Base-by-base conservation (phyloP, 1,140 invertebrate genomes). In the Drosophila kohkoa region DNA sequence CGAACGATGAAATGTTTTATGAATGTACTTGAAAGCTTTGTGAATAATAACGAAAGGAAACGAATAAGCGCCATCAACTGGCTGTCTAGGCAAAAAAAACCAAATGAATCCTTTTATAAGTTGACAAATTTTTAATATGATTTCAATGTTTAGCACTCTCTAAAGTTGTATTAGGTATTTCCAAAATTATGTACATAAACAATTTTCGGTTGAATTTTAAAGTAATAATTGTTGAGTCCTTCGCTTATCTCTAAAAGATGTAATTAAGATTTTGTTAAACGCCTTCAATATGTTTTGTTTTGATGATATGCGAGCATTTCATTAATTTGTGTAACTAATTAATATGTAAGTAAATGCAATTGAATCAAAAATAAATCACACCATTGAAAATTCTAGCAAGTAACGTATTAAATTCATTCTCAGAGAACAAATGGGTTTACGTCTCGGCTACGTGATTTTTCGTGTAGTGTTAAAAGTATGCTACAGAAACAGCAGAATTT, bases 361-460 rank as follows among this genome's bases (percentile, higher is more conserved):
- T 87, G 28, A 88, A 87, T 87, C 85, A 87, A 88, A 86, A 87
- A 87, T 87, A 87, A 87, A 87, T 66, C 83, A 83, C 85, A 89
- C 54, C 74, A 88, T 87, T 88, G 62, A 69, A 70, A 88, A 82
- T 77, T 77, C 65, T 46, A 75, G 41, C 1, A 13, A 6, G n/a
- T 43, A 43, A 43, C 5, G 35, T 43, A 3, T 7, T 5, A 13
- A 43, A 43, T 43, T 43, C 4, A 13, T 13, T 43, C 4, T 7
- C 38, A 10, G 11, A 41, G 2, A 10, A n/a, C 0, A 11, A 10
- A 10, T 43, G n/a, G 41, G 41, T 13, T 43, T 13, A 43, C 41
- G n/a, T 11, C n/a, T 3, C 41, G 41, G 41, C 41, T 43, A 43
- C 41, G 3, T 13, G n/a, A 43, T 43, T 43, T 43, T 43, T 13